Base-by-base conservation (phyloP, 2,113 vertebrate genomes). In the Rattus rattus region DNA sequence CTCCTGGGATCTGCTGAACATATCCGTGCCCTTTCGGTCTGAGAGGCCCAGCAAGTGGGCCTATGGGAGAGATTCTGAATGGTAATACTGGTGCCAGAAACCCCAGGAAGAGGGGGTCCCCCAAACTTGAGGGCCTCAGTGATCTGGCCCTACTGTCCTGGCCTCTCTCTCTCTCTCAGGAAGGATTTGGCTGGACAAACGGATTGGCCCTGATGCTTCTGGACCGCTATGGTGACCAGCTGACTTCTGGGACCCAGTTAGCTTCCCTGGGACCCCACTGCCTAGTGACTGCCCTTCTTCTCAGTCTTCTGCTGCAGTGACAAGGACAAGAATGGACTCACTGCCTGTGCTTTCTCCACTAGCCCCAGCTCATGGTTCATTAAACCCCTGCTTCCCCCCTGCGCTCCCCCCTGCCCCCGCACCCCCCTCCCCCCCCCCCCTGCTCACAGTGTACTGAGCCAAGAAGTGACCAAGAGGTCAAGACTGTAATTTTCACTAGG, bases 141-240 rank as follows among this genome's bases (percentile, higher is more conserved):
- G 7, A 17, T 33, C 54, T 70, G 52, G 12, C 2, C 6, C 61
- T 47, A 80, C 16, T 28, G 72, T 49, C 20, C 56, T 12, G 52
- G 30, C 54, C 61, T 70, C 39, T 87, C 86, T 70, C 39, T 87
- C 86, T 93, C 67, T 43, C 43, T 43, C 94, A 99, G 99, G 98
- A 99, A 95, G 99, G 99, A 1, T 99, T 99, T 70, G 99, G 99
- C 59, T 99, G 99, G 99, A 99, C 98, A 87, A 99, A 98, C 20
- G 99, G 99, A 0, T 98, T 99, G 33, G 99, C 87, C 26, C 96
- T 99, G 89, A 98, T 99, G 97, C 98, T 99, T 79, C 94, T 99
- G 98, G 95, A 99, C 81, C 97, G 92, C 92, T 99, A 98, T 7
- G 98, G 99, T 7, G 97, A 98, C 36, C 73, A 7, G 24, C 97